These are phyloP conservation scores for Rhadina sibilatrix DNA, from an alignment of 2,113 vertebrate species.

Conservation along the genomic window DNA sequence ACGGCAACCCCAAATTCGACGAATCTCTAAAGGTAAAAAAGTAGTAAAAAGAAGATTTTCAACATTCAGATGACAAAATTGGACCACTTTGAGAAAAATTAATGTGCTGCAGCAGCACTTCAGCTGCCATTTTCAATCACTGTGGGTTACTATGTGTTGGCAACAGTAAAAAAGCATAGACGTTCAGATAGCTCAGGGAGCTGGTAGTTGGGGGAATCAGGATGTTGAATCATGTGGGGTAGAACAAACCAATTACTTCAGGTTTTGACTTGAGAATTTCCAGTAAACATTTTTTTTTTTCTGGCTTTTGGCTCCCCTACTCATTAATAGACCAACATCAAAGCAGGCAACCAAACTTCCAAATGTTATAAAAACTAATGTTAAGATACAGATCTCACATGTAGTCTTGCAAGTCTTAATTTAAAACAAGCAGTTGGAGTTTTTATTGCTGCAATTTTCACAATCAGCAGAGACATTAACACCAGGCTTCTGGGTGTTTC, in stretches of 20 bases:
- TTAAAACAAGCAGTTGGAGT: slow-evolving; percentile 76
- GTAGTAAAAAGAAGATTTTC: slow-evolving; percentile 53
- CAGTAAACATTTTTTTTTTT: slow-evolving; percentile 65
- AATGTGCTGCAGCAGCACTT: slow-evolving; percentile 69
- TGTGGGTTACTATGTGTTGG: slow-evolving; percentile 73
- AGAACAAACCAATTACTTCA: slow-evolving; percentile 80
- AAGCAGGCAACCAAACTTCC: slow-evolving; percentile 82
- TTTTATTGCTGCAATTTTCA: slow-evolving; percentile 90
- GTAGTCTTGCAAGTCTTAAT: slow-evolving; percentile 73
- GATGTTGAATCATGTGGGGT: slow-evolving; percentile 72
- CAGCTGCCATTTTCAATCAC: slow-evolving; percentile 82
- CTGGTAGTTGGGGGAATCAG: slow-evolving; percentile 67
- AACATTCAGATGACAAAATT: slow-evolving; percentile 68
- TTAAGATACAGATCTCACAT: slow-evolving; percentile 75
- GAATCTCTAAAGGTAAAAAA: slow-evolving; percentile 52
- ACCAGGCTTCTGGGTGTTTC: slow-evolving; percentile 80
- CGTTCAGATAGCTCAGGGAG: slow-evolving; percentile 62
- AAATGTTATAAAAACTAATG: slow-evolving; percentile 80
- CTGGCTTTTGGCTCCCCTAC: slow-evolving; percentile 53
- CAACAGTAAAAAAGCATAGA: slow-evolving; percentile 69
- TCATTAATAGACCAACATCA: slow-evolving; percentile 80
- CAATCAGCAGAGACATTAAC: slow-evolving; percentile 86
- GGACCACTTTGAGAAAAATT: slow-evolving; percentile 74
- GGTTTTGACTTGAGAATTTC: slow-evolving; percentile 77
- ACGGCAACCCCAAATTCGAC: slow-evolving; percentile 44